Conservation (phyloP, 2,797 vertebrate species). For the Pampus argenteus region DNA sequence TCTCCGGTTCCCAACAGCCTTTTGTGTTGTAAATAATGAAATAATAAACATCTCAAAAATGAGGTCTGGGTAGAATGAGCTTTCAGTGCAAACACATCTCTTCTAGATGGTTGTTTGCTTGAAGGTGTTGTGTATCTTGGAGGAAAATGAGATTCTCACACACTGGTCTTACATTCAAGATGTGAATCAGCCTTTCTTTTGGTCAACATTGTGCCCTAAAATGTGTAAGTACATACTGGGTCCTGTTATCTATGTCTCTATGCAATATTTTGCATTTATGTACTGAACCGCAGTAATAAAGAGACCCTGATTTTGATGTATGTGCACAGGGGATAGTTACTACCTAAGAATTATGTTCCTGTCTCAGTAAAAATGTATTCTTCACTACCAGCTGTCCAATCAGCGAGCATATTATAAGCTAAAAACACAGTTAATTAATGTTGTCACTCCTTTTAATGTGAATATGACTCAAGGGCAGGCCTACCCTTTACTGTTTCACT, state of each 20-base stretch:
- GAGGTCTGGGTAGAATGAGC: not conserved
- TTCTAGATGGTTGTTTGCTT: not conserved
- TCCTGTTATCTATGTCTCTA: not conserved
- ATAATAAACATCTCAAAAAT: constrained; percentile 11
- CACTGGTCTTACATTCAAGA: not conserved
- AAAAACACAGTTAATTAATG: constrained; percentile 48
- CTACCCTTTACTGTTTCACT: constrained; percentile 54
- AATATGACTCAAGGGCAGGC: constrained; percentile 59
- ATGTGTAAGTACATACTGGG: not conserved
- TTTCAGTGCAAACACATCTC: constrained; percentile 17
- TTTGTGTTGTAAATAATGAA: constrained; percentile 27
- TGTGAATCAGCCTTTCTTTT: not conserved
- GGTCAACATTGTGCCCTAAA: not conserved
- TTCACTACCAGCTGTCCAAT: constrained; percentile 39
- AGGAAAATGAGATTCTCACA: not conserved
- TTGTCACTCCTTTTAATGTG: constrained; percentile 59
- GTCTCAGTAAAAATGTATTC: constrained; percentile 14
- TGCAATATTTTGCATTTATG: not conserved
- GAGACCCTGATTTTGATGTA: not conserved
- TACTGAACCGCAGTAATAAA: not conserved
- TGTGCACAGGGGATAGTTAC: not conserved
- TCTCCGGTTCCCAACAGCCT: constrained; percentile 6
- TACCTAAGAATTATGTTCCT: constrained; percentile 1
- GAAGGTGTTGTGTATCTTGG: constrained; percentile 2
- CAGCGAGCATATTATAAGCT: constrained; percentile 19